These are phyloP conservation scores for Branchipolynoe longqiensis DNA, from an alignment of 2,888 invertebrate species.

Conservation along the genomic window DNA sequence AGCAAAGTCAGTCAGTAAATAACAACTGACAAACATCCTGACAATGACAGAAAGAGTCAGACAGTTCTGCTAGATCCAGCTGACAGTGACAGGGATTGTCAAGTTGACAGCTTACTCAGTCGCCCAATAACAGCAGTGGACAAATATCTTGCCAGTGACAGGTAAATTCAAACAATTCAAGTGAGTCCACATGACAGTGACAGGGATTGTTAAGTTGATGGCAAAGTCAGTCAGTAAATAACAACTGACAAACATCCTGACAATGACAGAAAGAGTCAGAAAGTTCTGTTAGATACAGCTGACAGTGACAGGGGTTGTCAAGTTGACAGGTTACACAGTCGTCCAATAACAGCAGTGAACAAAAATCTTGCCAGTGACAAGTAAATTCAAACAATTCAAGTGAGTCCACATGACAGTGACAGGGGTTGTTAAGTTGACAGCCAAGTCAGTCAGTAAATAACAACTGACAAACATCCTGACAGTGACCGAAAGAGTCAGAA, in stretches of 20 bases:
- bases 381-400: not conserved
- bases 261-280: constrained; percentile 16
- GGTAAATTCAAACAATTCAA: not conserved
- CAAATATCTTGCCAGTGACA: constrained; percentile 30
- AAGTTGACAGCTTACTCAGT: constrained; percentile 1
- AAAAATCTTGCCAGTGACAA: not conserved
- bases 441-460: constrained; percentile 16
- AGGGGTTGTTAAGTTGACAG: not conserved
- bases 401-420: constrained; percentile 10
- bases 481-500: not conserved
- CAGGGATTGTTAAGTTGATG: not conserved
- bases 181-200: constrained; percentile 23
- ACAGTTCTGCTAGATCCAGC: not conserved
- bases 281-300: not conserved
- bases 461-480: not conserved
- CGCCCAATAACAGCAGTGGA: not conserved
- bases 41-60: constrained; percentile 25
- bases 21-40: constrained; percentile 31
- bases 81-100: constrained; percentile 19
- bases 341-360: not conserved
- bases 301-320: constrained; percentile 13
- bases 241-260: constrained; percentile 30
- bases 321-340: constrained; percentile 1
- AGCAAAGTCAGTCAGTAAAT: not conserved
- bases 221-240: not conserved